phyloP scores from a whole-genome alignment of 2,888 invertebrate genomes.

The Sceliomorpha sp. region DNA sequence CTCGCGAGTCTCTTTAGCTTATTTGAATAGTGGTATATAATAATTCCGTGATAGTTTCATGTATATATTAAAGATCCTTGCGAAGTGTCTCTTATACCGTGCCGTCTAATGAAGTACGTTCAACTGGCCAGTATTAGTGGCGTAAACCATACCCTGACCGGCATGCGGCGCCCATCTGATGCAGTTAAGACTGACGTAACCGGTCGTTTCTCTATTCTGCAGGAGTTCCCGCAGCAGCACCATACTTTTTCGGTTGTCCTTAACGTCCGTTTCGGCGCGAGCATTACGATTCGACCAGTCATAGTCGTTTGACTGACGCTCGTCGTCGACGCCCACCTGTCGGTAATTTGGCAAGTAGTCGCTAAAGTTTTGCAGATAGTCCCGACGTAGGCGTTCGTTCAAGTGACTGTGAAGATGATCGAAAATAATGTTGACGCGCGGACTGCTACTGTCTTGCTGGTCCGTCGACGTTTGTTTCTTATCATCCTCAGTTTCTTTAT shows the following conservation, averaged over 20 bases:
- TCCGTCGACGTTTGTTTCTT: constrained; percentile 33
- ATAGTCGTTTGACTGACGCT: constrained; percentile 55
- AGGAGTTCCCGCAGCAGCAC: constrained; percentile 85
- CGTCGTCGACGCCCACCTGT: constrained; percentile 50
- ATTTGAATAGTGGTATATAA: constrained; percentile 1
- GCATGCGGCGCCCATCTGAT: constrained; percentile 91
- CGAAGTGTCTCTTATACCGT: neutral
- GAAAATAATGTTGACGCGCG: constrained; percentile 11
- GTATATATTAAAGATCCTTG: constrained; percentile 15
- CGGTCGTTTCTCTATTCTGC: constrained; percentile 83
- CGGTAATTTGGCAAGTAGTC: constrained; percentile 13
- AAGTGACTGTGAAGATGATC: neutral
- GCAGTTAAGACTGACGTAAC: constrained; percentile 89
- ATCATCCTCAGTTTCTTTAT: constrained; percentile 58
- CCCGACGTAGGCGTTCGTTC: constrained; percentile 62
- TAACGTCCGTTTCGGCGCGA: constrained; percentile 57
- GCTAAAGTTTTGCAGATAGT: constrained; percentile 1
- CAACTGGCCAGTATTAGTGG: constrained; percentile 91
- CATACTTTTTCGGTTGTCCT: constrained; percentile 73
- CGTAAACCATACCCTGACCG: constrained; percentile 92
- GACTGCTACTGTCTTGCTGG: constrained; percentile 19
- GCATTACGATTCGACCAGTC: constrained; percentile 51
- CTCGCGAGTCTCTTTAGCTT: neutral
- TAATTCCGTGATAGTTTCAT: constrained; percentile 8
- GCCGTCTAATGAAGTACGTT: constrained; percentile 82